Conservation (phyloP, 92 coral and sea anemone species). For the Blastomussa wellsi region DNA sequence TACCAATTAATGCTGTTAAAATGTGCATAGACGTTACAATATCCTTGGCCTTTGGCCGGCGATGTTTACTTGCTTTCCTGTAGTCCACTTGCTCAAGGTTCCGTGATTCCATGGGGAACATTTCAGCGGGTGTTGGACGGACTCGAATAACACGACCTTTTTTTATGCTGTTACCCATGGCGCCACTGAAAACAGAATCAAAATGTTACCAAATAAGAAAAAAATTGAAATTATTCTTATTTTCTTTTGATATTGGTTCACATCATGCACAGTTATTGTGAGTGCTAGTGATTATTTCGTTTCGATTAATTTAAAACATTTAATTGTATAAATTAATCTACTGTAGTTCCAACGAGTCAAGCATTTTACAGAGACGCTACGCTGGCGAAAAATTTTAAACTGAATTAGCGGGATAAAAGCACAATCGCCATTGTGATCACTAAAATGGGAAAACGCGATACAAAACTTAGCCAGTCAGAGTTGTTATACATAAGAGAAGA, state of each 20-base stretch:
- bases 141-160: constrained; percentile 8
- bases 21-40: constrained; percentile 43
- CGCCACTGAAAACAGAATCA: neutral
- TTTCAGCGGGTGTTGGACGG: neutral
- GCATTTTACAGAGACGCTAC: too few relatives aligned
- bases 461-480: too few relatives aligned
- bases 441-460: too few relatives aligned
- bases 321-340: too few relatives aligned
- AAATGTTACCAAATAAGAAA: too few relatives aligned
- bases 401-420: too few relatives aligned
- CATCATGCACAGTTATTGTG: neutral
- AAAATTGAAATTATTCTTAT: neutral
- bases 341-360: too few relatives aligned
- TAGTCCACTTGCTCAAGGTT: neutral
- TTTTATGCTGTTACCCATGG: constrained; percentile 26
- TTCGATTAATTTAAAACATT: too few relatives aligned
- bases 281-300: neutral
- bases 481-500: too few relatives aligned
- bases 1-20: constrained; percentile 67
- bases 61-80: constrained; percentile 6
- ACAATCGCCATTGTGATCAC: too few relatives aligned
- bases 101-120: neutral
- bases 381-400: too few relatives aligned
- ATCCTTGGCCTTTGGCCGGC: constrained; percentile 2
- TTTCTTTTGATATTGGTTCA: neutral